Evolutionary conservation across 2,888 invertebrate genomes (phyloP).

Genomic region (Morpho achilles): DNA sequence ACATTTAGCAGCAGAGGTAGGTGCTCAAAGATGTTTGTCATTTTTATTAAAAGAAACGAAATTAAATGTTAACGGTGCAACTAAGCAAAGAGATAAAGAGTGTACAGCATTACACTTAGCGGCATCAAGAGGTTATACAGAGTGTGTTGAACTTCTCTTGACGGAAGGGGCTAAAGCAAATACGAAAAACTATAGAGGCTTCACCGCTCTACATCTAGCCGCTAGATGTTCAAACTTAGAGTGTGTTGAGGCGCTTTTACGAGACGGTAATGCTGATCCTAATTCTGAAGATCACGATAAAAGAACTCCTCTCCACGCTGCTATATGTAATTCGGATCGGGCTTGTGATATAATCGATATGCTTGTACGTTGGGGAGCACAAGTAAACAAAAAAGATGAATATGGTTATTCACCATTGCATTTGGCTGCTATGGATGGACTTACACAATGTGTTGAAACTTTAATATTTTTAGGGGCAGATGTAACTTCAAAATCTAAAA

Average conservation of each 20-base stretch:
- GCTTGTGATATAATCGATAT: conserved; percentile 89
- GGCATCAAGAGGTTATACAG: conserved; percentile 90
- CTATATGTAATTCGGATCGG: conserved; percentile 86
- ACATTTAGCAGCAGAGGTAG: conserved; percentile 89
- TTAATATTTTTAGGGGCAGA: conserved; percentile 91
- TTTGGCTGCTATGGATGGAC: conserved; percentile 90
- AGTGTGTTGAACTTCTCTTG: conserved; percentile 88
- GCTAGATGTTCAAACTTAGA: conserved; percentile 88
- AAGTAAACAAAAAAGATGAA: conserved; percentile 90
- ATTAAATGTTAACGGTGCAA: conserved; percentile 84
- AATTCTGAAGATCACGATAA: conserved; percentile 90
- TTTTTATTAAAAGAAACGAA: conserved; percentile 87
- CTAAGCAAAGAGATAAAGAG: conserved; percentile 85
- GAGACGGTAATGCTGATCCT: conserved; percentile 87
- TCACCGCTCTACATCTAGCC: conserved; percentile 92
- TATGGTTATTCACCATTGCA: conserved; percentile 92
- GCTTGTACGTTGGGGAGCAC: conserved; percentile 87
- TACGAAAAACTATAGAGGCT: conserved; percentile 86
- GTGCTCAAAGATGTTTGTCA: conserved; percentile 84
- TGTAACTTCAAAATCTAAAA: conserved; percentile 91
- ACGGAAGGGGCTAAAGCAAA: conserved; percentile 88
- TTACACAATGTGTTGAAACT: conserved; percentile 90
- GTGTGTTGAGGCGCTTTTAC: conserved; percentile 86
- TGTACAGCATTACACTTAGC: conserved; percentile 91
- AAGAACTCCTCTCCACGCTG: conserved; percentile 89